These are phyloP conservation scores for Parazoanthus swiftii DNA, from an alignment of 92 coral and sea anemone genomes.

Conservation along the genomic window DNA sequence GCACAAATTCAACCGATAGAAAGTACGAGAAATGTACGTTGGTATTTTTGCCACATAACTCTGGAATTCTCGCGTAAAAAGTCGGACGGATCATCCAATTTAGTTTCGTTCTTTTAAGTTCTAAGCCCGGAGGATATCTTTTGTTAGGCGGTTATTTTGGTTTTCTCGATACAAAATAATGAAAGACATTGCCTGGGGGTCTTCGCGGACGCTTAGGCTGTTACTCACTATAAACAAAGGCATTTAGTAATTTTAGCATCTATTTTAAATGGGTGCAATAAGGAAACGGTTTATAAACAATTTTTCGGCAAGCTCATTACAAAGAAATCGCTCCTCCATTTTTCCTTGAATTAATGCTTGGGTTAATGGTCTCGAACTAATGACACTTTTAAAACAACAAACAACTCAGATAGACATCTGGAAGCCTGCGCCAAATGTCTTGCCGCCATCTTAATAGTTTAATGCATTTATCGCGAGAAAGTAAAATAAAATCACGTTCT, in stretches of 20 bases:
- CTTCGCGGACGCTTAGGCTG: not conserved
- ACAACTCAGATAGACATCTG: not conserved
- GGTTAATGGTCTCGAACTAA: not conserved
- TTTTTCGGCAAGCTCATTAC: not conserved
- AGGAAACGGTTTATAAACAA: not conserved
- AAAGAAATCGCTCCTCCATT: not conserved
- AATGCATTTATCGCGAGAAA: not conserved
- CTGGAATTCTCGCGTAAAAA: not conserved
- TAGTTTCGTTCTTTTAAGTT: not conserved
- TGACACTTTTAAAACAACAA: not conserved
- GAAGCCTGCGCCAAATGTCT: not conserved
- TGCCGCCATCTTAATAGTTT: not conserved
- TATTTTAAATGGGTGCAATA: not conserved
- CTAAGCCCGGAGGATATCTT: not conserved
- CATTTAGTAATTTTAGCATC: not conserved
- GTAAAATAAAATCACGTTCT: not conserved
- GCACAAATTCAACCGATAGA: not conserved
- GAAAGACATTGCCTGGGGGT: conserved; percentile 19
- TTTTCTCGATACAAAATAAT: not conserved
- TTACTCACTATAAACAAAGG: not conserved
- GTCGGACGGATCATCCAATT: not conserved
- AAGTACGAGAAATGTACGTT: not conserved
- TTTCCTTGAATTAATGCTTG: not conserved
- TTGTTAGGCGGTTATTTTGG: conserved; percentile 8
- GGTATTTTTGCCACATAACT: not conserved